These are phyloP conservation scores for Barypeithes pellucidus DNA, from an alignment of 2,888 invertebrate species.

Conservation along the genomic window DNA sequence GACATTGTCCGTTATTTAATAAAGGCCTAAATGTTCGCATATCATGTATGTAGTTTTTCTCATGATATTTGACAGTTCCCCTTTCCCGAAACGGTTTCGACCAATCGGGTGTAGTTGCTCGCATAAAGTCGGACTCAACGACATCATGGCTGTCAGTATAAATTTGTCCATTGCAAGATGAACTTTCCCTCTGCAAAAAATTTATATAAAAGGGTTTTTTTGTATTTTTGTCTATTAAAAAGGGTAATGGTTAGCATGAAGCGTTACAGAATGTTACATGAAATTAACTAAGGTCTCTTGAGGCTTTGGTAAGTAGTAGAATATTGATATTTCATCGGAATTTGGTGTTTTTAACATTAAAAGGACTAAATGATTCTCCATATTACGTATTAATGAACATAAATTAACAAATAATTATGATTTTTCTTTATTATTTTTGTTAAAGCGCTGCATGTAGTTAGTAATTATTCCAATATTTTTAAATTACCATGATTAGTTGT, in stretches of 20 bases:
- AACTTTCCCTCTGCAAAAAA: slow-evolving; percentile 84
- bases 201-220: slow-evolving; percentile 66
- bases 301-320: slow-evolving; percentile 57
- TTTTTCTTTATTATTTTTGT: slow-evolving; percentile 4
- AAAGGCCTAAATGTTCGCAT: background rate
- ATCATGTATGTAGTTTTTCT: slow-evolving; percentile 37
- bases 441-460: background rate
- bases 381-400: slow-evolving; percentile 23
- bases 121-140: slow-evolving; percentile 89
- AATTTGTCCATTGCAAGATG: slow-evolving; percentile 92
- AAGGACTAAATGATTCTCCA: slow-evolving; percentile 10
- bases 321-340: background rate
- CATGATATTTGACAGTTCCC: slow-evolving; percentile 53
- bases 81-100: slow-evolving; percentile 62
- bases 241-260: slow-evolving; percentile 60
- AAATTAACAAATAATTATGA: slow-evolving; percentile 15
- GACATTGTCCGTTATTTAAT: background rate
- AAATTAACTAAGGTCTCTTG: slow-evolving; percentile 57
- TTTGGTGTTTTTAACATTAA: background rate
- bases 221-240: slow-evolving; percentile 63
- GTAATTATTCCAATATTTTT: slow-evolving; percentile 9
- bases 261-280: slow-evolving; percentile 65
- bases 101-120: slow-evolving; percentile 80
- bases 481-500: background rate
- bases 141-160: slow-evolving; percentile 98